These are phyloP conservation scores for Meghimatium bilineatum DNA, from an alignment of 2,888 invertebrate genomes.

Conservation along the genomic window DNA sequence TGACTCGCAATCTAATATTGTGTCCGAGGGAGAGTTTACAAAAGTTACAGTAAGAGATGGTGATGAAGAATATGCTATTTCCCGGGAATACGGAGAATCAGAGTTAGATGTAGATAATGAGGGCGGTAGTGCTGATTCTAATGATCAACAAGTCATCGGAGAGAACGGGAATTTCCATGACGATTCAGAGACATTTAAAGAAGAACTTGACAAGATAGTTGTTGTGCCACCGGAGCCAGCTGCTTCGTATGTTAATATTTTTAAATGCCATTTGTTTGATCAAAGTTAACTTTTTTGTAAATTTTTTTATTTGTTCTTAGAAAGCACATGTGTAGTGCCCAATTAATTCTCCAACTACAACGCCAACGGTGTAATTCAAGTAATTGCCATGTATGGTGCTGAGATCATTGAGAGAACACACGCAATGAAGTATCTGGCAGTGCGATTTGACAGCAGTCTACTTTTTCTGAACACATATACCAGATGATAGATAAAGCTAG, in stretches of 20 bases:
- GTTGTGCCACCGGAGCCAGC: conserved; percentile 69
- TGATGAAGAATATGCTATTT: conserved; percentile 9
- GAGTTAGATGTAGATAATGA: conserved; percentile 4
- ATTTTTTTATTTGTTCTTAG: too few relatives aligned
- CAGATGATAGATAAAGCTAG: too few relatives aligned
- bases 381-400: too few relatives aligned
- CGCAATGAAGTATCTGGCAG: too few relatives aligned
- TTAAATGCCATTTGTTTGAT: too few relatives aligned
- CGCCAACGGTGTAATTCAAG: too few relatives aligned
- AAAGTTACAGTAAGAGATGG: conserved; percentile 36
- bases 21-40: conserved; percentile 41
- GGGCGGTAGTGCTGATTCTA: background rate
- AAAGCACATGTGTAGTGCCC: too few relatives aligned
- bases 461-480: too few relatives aligned
- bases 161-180: conserved; percentile 51
- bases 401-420: too few relatives aligned
- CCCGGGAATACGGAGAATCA: background rate
- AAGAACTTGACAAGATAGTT: conserved; percentile 71
- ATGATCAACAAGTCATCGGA: conserved; percentile 15
- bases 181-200: conserved; percentile 64
- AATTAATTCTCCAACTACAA: too few relatives aligned
- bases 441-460: too few relatives aligned
- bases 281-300: too few relatives aligned
- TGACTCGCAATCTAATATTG: conserved; percentile 22
- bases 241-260: conserved; percentile 46